These are phyloP conservation scores for Lasioglossum calceatum DNA, from an alignment of 2,888 invertebrate species.

Conservation along the genomic window DNA sequence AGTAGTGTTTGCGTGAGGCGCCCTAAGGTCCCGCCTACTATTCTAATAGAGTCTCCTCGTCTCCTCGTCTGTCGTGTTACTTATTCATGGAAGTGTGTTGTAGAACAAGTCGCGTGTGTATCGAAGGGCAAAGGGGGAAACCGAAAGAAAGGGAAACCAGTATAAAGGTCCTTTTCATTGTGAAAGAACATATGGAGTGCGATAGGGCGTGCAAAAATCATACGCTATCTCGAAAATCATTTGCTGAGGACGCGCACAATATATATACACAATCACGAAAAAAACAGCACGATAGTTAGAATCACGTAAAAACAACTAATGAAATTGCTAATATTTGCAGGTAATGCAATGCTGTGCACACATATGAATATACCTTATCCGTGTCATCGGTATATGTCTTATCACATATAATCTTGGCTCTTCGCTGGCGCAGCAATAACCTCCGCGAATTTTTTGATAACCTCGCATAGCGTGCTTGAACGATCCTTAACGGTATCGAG, in stretches of 20 bases:
- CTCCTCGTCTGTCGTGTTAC: conserved; percentile 44
- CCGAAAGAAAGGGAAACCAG: conserved; percentile 36
- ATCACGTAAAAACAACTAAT: not conserved
- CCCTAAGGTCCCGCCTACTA: conserved; percentile 59
- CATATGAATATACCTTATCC: not conserved
- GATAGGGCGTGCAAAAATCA: conserved; percentile 28
- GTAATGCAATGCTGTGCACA: conserved; percentile 20
- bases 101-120: conserved; percentile 32
- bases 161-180: conserved; percentile 47
- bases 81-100: conserved; percentile 52
- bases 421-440: conserved; percentile 33
- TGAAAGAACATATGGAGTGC: conserved; percentile 27
- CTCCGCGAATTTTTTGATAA: conserved; percentile 42
- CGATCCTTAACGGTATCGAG: conserved; percentile 29
- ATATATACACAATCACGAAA: not conserved
- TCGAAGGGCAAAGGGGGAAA: conserved; percentile 40
- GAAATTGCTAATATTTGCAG: not conserved
- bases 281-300: too few relatives aligned
- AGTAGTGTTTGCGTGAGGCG: conserved; percentile 57
- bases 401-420: conserved; percentile 36
- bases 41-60: conserved; percentile 56
- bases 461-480: conserved; percentile 26
- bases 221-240: conserved; percentile 28
- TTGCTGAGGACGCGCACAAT: not conserved
- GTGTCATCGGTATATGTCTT: not conserved